Evolutionary conservation across 2,888 invertebrate genomes (phyloP).

Genomic region (Dendrolimus pini): DNA sequence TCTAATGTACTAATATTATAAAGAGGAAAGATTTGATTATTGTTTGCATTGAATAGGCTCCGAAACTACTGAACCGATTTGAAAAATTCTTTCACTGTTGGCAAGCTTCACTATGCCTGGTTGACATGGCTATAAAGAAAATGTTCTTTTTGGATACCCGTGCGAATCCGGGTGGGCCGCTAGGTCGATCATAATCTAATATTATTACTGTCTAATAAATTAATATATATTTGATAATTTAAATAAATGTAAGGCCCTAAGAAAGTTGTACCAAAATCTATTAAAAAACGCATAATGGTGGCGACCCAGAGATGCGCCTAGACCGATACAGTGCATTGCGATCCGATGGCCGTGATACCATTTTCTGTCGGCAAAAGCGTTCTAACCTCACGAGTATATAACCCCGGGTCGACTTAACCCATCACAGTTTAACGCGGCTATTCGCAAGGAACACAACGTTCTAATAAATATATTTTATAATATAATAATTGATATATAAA

Average conservation of each 20-base stretch:
- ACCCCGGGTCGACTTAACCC: conserved; percentile 34
- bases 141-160: too few species aligned
- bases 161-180: too few species aligned
- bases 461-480: conserved; percentile 22
- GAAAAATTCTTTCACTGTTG: too few species aligned
- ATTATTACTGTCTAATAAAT: too few species aligned
- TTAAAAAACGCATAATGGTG: background rate
- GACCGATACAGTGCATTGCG: conserved; percentile 2
- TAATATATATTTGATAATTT: too few species aligned
- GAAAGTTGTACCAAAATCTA: background rate
- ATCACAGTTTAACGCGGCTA: conserved; percentile 54
- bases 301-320: background rate
- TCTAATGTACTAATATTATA: too few species aligned
- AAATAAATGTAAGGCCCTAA: background rate
- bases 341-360: conserved; percentile 54
- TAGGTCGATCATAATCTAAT: too few species aligned
- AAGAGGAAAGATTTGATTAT: too few species aligned
- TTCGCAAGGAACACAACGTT: conserved; percentile 36
- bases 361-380: conserved; percentile 44
- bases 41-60: too few species aligned
- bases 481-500: conserved; percentile 23
- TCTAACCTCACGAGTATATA: conserved; percentile 53
- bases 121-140: too few species aligned
- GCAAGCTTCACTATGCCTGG: too few species aligned
- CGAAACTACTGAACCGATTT: too few species aligned